Evolutionary conservation across 2,113 vertebrate genomes (phyloP).

Genomic region (Tyto alba): DNA sequence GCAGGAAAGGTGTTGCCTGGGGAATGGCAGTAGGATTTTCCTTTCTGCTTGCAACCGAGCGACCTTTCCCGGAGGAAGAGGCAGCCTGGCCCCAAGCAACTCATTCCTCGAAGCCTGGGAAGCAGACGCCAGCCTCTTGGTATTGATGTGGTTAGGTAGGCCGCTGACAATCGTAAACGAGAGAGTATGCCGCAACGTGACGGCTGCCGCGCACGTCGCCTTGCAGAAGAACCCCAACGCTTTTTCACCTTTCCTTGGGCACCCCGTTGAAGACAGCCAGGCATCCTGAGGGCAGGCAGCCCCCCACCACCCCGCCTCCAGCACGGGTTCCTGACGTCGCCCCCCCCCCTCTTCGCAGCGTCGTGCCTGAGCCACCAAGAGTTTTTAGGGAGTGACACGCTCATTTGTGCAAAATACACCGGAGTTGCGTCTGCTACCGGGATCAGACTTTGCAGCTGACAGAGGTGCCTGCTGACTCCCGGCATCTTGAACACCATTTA

Average conservation of each 20-base stretch:
- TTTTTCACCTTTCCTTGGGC: not conserved
- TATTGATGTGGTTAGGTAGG: not conserved
- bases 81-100: not conserved
- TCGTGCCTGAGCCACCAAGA: rapidly evolving
- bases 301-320: not conserved
- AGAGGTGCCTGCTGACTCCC: not conserved
- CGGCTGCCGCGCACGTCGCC: not conserved
- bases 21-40: not conserved
- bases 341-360: not conserved
- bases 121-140: not conserved
- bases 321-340: not conserved
- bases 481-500: not conserved
- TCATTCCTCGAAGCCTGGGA: rapidly evolving
- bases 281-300: not conserved
- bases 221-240: rapidly evolving
- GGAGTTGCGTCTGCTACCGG: not conserved
- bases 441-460: not conserved
- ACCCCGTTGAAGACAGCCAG: not conserved
- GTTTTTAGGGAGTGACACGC: not conserved
- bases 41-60: not conserved
- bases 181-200: not conserved
- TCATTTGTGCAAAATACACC: not conserved
- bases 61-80: not conserved
- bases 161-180: not conserved
- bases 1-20: not conserved